Conservation (phyloP, 2,888 invertebrate genomes). For the Mimas tiliae region DNA sequence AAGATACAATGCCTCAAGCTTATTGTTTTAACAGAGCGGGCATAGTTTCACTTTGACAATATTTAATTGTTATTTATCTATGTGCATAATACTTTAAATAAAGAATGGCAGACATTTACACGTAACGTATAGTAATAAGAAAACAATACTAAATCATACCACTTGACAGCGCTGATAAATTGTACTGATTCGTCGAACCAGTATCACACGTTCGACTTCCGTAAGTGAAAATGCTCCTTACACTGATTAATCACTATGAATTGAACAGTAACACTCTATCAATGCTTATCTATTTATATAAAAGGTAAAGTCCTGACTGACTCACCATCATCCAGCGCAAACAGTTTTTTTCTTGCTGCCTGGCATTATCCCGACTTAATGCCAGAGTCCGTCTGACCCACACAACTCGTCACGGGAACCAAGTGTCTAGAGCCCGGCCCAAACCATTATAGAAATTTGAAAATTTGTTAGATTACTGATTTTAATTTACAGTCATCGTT, state of each 20-base stretch:
- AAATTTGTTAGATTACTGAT: no score
- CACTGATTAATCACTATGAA: slow-evolving; percentile 1
- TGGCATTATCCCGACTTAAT: no score
- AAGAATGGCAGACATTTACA: slow-evolving; percentile 38
- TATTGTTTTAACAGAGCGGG: slow-evolving; percentile 7
- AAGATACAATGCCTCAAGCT: background rate
- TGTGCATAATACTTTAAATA: slow-evolving; percentile 34
- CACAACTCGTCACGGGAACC: no score
- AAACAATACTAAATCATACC: slow-evolving; percentile 55
- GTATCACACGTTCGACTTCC: slow-evolving; percentile 33
- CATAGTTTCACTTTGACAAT: slow-evolving; percentile 20
- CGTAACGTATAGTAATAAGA: slow-evolving; percentile 29
- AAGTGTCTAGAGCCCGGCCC: no score
- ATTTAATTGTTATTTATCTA: slow-evolving; percentile 15
- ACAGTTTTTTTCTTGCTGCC: no score
- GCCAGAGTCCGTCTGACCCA: no score
- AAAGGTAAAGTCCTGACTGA: no score
- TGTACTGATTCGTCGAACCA: slow-evolving; percentile 50
- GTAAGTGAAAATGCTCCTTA: slow-evolving; percentile 18
- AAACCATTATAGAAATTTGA: no score
- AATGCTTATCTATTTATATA: background rate
- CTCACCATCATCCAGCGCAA: no score
- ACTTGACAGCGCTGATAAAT: slow-evolving; percentile 62
- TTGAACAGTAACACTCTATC: background rate
- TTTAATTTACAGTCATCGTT: no score